Evolutionary conservation across 2,888 invertebrate genomes (phyloP).

Genomic region (Allygus modestus): DNA sequence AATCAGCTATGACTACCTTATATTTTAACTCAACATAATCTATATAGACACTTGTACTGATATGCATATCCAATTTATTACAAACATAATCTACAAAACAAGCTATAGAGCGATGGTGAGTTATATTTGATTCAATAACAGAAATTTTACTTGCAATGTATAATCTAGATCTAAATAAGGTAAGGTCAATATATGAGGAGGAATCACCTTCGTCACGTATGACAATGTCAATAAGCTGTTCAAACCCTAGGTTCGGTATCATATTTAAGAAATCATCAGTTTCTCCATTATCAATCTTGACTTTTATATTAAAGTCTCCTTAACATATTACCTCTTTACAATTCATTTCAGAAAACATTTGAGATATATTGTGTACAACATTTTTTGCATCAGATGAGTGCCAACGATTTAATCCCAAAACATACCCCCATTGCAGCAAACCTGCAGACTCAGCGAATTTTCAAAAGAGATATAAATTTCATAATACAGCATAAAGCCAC

Average conservation of each 20-base stretch:
- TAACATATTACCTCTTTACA: neutral
- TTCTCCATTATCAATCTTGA: neutral
- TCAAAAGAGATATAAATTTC: too few relatives aligned
- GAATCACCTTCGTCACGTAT: neutral
- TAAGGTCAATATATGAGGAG: neutral
- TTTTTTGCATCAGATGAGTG: neutral
- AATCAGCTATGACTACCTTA: neutral
- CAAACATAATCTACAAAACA: neutral
- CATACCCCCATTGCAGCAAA: too few relatives aligned
- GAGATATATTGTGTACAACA: neutral
- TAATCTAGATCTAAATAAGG: neutral
- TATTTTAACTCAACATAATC: neutral
- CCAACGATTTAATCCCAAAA: neutral
- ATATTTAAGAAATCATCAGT: neutral
- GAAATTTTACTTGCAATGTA: neutral
- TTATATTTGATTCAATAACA: neutral
- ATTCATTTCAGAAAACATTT: neutral
- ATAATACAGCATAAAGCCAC: too few relatives aligned
- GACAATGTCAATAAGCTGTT: neutral
- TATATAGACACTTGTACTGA: neutral
- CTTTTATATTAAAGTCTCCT: neutral
- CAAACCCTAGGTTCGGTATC: neutral
- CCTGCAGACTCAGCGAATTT: too few relatives aligned
- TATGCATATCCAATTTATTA: neutral
- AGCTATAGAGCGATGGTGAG: neutral